Evolutionary conservation across 1,140 invertebrate genomes (phyloP).

Genomic region (Latrodectus geometricus): DNA sequence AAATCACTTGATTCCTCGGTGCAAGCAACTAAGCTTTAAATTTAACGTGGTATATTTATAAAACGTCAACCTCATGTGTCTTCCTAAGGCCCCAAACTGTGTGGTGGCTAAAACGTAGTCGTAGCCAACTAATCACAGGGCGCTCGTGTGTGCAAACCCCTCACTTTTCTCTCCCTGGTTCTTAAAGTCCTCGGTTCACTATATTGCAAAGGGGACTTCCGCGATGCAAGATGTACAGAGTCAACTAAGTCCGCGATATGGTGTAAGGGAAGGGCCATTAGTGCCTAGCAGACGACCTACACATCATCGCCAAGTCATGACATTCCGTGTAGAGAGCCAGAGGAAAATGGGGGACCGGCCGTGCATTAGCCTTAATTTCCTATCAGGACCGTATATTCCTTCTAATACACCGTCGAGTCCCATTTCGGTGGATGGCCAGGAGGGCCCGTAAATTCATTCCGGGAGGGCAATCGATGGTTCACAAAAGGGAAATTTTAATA

Average conservation of each 20-base stretch:
- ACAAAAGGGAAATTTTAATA: constrained; percentile 60
- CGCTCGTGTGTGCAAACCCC: neutral
- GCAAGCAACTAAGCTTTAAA: too few species aligned
- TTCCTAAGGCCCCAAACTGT: too few species aligned
- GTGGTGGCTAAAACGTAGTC: too few species aligned
- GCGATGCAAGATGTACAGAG: neutral
- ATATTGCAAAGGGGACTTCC: neutral
- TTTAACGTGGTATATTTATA: too few species aligned
- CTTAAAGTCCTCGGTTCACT: neutral
- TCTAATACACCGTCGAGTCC: constrained; percentile 35
- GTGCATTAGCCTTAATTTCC: constrained; percentile 58
- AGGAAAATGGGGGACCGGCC: constrained; percentile 12
- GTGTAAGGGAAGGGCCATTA: neutral
- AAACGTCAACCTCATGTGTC: too few species aligned
- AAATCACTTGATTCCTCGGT: too few species aligned
- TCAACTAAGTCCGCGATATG: neutral
- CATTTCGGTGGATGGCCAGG: constrained; percentile 12
- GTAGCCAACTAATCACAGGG: neutral
- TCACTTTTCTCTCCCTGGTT: neutral
- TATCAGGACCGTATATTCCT: constrained; percentile 31
- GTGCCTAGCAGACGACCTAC: neutral
- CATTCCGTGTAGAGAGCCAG: neutral
- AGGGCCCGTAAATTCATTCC: constrained; percentile 44
- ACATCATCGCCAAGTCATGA: neutral
- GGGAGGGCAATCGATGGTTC: constrained; percentile 41